Evolutionary conservation across 2,113 vertebrate genomes (phyloP).

Genomic region (Hydrolagus affinis): DNA sequence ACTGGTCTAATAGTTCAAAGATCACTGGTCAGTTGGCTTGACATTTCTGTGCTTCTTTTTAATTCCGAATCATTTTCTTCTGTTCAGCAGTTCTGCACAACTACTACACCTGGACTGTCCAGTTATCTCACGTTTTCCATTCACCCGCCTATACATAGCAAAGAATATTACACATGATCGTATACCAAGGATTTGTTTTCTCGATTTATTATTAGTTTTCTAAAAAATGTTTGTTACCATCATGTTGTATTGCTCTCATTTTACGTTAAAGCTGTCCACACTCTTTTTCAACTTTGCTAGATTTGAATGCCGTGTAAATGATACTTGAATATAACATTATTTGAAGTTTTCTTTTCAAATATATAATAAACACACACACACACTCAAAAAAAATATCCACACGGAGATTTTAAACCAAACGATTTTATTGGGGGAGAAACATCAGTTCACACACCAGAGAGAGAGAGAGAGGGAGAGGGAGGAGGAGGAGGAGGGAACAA

Average conservation of each 20-base stretch:
- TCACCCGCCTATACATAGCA: background rate
- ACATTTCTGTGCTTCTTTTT: too few relatives aligned
- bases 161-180: background rate
- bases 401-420: background rate
- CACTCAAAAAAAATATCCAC: background rate
- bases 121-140: background rate
- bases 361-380: too few relatives aligned
- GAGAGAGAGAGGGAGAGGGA: background rate
- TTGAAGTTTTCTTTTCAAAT: too few relatives aligned
- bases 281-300: too few relatives aligned
- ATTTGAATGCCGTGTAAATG: too few relatives aligned
- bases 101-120: too few relatives aligned
- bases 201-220: background rate
- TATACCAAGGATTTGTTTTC: background rate
- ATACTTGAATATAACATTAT: too few relatives aligned
- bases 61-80: too few relatives aligned
- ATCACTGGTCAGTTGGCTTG: too few relatives aligned
- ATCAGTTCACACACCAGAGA: background rate
- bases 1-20: background rate
- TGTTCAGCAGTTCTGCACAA: too few relatives aligned
- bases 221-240: background rate
- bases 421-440: background rate
- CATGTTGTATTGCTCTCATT: too few relatives aligned
- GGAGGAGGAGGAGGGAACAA: conserved; percentile 25
- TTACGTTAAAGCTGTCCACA: too few relatives aligned